Base-by-base conservation (phyloP, 2,113 vertebrate genomes). In the Lucifuga dentata region DNA sequence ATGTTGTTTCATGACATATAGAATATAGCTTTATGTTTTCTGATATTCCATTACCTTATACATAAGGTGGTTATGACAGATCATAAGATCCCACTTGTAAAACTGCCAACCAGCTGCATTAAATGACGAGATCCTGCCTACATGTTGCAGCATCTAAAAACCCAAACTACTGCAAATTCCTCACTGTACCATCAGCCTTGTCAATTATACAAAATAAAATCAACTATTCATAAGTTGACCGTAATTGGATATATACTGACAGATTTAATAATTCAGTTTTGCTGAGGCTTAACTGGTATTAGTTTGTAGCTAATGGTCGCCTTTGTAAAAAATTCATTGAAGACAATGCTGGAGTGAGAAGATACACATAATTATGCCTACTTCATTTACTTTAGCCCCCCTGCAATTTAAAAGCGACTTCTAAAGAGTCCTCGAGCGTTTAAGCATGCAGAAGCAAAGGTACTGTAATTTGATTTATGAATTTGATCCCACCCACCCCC, bases 221-320 rank as follows among this genome's bases (percentile, higher is more conserved):
- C 95, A 96, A 96, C 94, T 97, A 95, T 96, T 97, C 95, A 95
- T 95, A 96, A 94, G 95, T 89, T 90, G 92, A 66, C 88, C 71
- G 94, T 94, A 96, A 96, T 88, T 73, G 94, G 94, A 96, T 95
- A 94, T 92, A 84, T 91, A 80, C 92, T 92, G 93, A 92, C 87
- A 94, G 92, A 93, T 95, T 98, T 93, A 96, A 96, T 98, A 95
- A 96, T 98, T 96, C 94, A 96, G 94, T 93, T 95, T 95, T 95
- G 90, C 91, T 81, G 83, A 88, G 90, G 86, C 93, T 94, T 94
- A 92, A 92, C 93, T 90, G 92, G 88, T 85, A 85, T 92, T 93
- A 78, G 85, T 93, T 93, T 93, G 92, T 95, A 93, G 91, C 92
- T 93, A 91, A 91, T 94, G 91, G 92, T 94, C 62, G 91, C 90